Conservation (phyloP, 2,797 vertebrate species). For the Manis pentadactyla region DNA sequence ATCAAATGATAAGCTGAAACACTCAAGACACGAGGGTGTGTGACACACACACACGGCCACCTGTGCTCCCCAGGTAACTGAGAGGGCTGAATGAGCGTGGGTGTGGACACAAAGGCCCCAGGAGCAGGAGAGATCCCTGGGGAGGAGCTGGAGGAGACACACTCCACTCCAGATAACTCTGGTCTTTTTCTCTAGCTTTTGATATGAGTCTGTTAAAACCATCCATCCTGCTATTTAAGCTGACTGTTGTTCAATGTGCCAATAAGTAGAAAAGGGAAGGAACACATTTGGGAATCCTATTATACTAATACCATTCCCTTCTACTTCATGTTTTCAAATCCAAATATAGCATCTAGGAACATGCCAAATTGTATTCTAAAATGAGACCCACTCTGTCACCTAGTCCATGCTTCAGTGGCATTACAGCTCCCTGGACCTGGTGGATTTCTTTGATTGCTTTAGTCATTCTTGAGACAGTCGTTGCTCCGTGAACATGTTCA, state of each 20-base stretch:
- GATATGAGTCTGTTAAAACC: background rate
- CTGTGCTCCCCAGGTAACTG: background rate
- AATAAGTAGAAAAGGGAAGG: background rate
- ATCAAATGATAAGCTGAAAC: background rate
- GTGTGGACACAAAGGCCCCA: accelerated
- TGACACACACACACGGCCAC: background rate
- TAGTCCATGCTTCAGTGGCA: background rate
- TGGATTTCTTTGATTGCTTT: background rate
- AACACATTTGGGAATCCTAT: background rate
- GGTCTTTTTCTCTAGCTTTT: background rate
- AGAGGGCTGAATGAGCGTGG: background rate
- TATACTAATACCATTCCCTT: background rate
- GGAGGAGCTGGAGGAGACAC: background rate
- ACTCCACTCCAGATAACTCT: background rate
- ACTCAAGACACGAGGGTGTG: background rate
- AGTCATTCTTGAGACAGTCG: background rate
- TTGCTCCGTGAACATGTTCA: background rate
- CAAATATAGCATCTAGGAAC: background rate
- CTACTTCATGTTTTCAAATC: background rate
- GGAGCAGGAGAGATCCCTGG: background rate
- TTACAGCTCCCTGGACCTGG: background rate
- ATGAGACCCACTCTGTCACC: background rate
- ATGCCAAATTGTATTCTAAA: background rate
- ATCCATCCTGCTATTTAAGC: background rate
- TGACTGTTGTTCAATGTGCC: background rate